Evolutionary conservation across 1,140 invertebrate genomes (phyloP), one percentile per base, ranked within the genome.

Genomic region (Diachasmimorpha longicaudata): DNA sequence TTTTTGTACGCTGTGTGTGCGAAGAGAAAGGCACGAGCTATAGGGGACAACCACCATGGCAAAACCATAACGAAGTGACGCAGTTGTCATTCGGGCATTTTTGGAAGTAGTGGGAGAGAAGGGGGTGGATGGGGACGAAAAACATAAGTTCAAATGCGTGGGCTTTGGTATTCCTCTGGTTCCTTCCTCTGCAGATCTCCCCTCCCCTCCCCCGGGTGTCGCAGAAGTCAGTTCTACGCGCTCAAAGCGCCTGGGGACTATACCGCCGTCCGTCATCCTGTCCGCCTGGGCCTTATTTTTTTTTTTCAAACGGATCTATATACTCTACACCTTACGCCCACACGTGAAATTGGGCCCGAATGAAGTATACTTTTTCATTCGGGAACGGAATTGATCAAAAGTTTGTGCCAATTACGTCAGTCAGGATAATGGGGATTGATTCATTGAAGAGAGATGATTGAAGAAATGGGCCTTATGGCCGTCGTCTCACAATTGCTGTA

Each of bases 241-340:
- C 23, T 55, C 46, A 39, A 81, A 83, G 84, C 81, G 83, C 85
- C 84, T 79, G 76, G 79, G 82, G 84, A 42, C 13, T 84, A 78
- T 86, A 80, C 82, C 78, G 83, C 82, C 86, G 86, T 87, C 80
- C 83, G 84, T 87, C 85, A 87, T 87, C 81, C 84, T 87, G 85
- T 86, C 86, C 85, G 85, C 85, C 84, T 80, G 84, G 68, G 79
- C 74, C 77, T 78, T 31, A n/a, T 44, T 48, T 71, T 36, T 36
- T 42, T 44, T 13, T 48, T 52, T 23, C 1, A n/a, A n/a, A n/a
- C 25, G 14, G 13, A 69, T 69, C 14, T 16, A 37, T 21, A 36
- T 44, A 25, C 23, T 42, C 63, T 55, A 75, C 63, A 68, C 31
- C 19, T 14, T 31, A 16, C 72, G 72, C 82, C 75, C 70, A 67